Evolutionary conservation across 2,113 vertebrate genomes (phyloP).

Genomic region (Diphyllodes magnificus): DNA sequence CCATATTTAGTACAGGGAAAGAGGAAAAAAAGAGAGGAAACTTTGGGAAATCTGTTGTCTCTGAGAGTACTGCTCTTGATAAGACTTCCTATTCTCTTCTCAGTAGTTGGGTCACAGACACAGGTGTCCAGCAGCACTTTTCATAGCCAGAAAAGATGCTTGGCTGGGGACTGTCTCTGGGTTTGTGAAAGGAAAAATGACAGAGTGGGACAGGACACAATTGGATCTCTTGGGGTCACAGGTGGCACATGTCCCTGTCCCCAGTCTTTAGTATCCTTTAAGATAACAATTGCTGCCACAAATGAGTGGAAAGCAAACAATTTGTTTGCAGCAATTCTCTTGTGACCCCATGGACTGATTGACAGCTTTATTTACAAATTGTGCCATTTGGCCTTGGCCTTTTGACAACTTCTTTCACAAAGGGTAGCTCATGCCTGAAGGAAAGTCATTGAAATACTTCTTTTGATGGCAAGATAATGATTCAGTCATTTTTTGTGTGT

Average conservation of each 20-base stretch:
- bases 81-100: neutral
- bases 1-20: neutral
- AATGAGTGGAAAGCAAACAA: neutral
- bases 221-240: neutral
- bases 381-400: conserved; percentile 37
- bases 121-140: neutral
- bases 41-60: neutral
- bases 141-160: neutral
- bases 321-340: neutral
- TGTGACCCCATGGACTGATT: neutral
- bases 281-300: neutral
- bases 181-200: neutral
- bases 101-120: neutral
- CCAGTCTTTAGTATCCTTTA: neutral
- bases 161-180: neutral
- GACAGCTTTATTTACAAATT: conserved; percentile 42
- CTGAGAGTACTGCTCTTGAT: neutral
- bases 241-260: neutral
- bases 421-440: conserved; percentile 1
- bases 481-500: neutral
- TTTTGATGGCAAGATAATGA: conserved; percentile 31
- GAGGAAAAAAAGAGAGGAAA: neutral
- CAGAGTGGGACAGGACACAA: neutral
- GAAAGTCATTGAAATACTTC: conserved; percentile 16
- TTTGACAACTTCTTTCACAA: conserved; percentile 28